Conservation (phyloP, 2,888 invertebrate species). For the Hofmannophila pseudospretella region DNA sequence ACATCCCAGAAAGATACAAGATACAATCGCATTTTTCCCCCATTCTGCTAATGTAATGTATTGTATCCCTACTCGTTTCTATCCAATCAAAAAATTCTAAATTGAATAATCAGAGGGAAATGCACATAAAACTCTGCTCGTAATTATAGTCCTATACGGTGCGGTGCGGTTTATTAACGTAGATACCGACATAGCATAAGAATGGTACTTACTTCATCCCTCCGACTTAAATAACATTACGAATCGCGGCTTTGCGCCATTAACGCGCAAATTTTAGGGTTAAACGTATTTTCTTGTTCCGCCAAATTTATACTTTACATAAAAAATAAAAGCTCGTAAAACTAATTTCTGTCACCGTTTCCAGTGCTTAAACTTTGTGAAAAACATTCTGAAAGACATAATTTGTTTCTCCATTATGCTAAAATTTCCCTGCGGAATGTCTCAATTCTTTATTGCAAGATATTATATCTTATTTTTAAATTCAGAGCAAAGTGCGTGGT, state of each 20-base stretch:
- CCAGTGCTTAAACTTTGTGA: not conserved
- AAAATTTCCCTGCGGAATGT: not conserved
- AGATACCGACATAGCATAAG: no score
- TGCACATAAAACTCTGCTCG: no score
- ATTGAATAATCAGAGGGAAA: no score
- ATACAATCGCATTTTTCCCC: no score
- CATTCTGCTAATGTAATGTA: no score
- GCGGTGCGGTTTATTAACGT: no score
- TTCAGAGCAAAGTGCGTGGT: no score
- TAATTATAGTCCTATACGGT: no score
- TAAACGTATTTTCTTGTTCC: constrained; percentile 14
- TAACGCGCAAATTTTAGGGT: constrained; percentile 15
- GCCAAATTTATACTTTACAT: constrained; percentile 7
- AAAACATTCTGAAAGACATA: not conserved
- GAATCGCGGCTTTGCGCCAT: constrained; percentile 17
- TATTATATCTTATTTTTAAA: no score
- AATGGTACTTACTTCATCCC: not conserved
- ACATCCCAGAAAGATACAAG: no score
- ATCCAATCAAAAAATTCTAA: no score
- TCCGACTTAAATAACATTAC: constrained; percentile 16
- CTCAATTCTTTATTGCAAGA: not conserved
- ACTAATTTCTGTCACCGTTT: constrained; percentile 1
- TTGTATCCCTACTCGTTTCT: no score
- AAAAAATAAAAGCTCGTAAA: constrained; percentile 6
- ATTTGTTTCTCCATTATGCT: not conserved